Base-by-base conservation (phyloP, 2,888 invertebrate species). In the Cryptus viduatorius region DNA sequence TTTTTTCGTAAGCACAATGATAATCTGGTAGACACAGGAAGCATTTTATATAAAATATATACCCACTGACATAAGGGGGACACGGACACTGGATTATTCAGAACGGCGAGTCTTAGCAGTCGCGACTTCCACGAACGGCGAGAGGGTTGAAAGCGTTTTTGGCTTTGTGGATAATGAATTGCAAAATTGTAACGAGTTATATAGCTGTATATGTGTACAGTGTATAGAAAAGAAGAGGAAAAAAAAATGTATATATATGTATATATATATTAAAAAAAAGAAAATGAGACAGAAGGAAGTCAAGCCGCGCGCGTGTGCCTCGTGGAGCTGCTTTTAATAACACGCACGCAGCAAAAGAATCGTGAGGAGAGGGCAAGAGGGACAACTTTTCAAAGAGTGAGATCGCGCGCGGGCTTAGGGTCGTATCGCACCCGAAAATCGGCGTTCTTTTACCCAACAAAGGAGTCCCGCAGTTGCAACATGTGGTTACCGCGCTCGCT, bases 401-500 rank as follows among this genome's bases (percentile, higher is more conserved):
- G 75, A 77, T 78, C 65, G 78, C 44, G 56, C 31, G 80, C 56
- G 82, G 69, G 67, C 42, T n/a, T 61, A 24, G 42, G 78, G 29
- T 76, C 75, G 73, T 81, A 86, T 83, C 82, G 81, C 79, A 76
- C 53, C 82, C 65, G 14, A 72, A 72, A 82, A 86, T 86, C 84
- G 84, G 80, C 78, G 80, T 81, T 73, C 53, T 78, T 71, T 84
- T 81, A 75, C 71, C 37, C 72, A 84, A 83, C 87, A 86, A 88
- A 86, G 83, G 82, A 85, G 71, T 75, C 85, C 85, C 81, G 77
- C 86, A 88, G 88, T 89, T 87, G 90, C 91, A 91, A 91, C 92
- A 92, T 92, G 91, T 92, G 92, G 91, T 90, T 89, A 91, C 89
- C 92, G 92, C 86, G 85, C 85, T 72, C 42, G 50, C 37, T 76